Evolutionary conservation across 2,888 invertebrate species (phyloP).

Genomic region (Drosophila acutilabella): DNA sequence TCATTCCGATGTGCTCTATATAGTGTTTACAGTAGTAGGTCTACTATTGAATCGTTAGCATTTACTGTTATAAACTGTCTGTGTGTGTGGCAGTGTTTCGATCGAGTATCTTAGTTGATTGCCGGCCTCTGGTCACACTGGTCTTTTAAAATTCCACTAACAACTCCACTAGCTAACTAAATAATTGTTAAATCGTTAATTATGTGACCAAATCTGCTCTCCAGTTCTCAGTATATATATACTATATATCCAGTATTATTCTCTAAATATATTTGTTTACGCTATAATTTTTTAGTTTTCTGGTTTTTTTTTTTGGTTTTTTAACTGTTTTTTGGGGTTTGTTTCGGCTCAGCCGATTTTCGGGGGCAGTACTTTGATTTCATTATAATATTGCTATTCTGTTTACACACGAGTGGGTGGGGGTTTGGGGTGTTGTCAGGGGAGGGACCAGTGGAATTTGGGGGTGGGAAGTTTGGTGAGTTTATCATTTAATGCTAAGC

Average conservation of each 20-base stretch:
- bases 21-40: conserved; percentile 45
- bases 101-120: conserved; percentile 50
- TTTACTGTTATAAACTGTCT: conserved; percentile 27
- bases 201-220: conserved; percentile 14
- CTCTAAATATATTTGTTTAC: conserved; percentile 3
- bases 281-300: conserved; percentile 51
- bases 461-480: conserved; percentile 7
- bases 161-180: conserved; percentile 31
- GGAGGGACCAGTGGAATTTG: no score
- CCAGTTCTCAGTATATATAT: conserved; percentile 16
- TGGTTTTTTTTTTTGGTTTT: conserved; percentile 19
- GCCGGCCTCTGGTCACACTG: conserved; percentile 51
- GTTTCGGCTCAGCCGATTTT: conserved; percentile 60
- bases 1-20: conserved; percentile 65
- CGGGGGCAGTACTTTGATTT: conserved; percentile 52
- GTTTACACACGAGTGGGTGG: conserved; percentile 29
- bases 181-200: conserved; percentile 24
- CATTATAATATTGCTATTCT: conserved; percentile 54
- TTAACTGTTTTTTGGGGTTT: conserved; percentile 39
- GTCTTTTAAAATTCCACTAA: conserved; percentile 49
- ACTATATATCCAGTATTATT: conserved; percentile 16
- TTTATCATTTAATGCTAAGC: conserved; percentile 41
- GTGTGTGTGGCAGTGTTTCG: conserved; percentile 58
- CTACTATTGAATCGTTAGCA: conserved; percentile 47
- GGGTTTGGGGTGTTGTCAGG: neutral